Conservation (phyloP, 2,113 vertebrate genomes). For the Ascaphus truei region DNA sequence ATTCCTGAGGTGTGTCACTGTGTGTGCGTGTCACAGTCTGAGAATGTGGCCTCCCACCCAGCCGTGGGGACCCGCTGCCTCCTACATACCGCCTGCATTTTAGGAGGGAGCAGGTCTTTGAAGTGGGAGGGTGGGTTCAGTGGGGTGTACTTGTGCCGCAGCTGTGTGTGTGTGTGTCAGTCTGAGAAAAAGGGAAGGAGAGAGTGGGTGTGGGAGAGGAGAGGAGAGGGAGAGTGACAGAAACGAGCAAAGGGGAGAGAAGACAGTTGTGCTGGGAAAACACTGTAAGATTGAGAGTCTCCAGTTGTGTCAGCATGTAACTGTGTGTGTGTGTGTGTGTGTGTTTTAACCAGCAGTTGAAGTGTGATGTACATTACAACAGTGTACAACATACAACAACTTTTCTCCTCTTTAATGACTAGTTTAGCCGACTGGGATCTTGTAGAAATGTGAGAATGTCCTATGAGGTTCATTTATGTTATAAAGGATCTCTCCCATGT, state of each 20-base stretch:
- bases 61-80: conserved; percentile 4
- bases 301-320: too few species aligned
- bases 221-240: neutral
- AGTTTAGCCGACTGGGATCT: too few species aligned
- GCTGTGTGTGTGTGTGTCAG: neutral
- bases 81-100: neutral
- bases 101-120: neutral
- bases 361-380: too few species aligned
- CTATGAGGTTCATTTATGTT: too few species aligned
- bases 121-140: neutral
- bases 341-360: too few species aligned
- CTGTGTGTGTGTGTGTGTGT: too few species aligned
- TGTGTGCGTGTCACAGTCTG: conserved; percentile 22
- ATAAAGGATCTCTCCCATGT: too few species aligned
- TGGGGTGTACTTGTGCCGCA: neutral
- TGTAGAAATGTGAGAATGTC: too few species aligned
- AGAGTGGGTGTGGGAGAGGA: neutral
- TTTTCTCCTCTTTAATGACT: too few species aligned
- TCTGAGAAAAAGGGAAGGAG: neutral
- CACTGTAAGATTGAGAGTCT: too few species aligned
- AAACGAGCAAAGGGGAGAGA: neutral
- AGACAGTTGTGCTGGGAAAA: too few species aligned
- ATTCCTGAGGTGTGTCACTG: conserved; percentile 19
- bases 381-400: too few species aligned
- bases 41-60: conserved; percentile 23